Conservation (phyloP, 2,888 invertebrate species). For the Orthonevra nobilis region DNA sequence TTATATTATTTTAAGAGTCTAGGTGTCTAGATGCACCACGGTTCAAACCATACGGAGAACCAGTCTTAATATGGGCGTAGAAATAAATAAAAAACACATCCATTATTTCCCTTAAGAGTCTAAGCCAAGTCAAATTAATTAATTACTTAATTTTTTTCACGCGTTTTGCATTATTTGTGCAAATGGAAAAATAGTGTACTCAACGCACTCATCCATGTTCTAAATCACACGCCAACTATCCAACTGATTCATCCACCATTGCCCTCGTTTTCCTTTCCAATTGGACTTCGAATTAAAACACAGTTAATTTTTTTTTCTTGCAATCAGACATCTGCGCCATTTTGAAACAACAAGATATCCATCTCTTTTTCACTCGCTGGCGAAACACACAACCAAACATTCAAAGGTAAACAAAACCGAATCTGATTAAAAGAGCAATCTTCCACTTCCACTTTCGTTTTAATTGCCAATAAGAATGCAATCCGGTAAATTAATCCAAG, state of each 20-base stretch:
- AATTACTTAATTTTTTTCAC: no score
- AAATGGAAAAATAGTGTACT: no score
- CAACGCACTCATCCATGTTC: no score
- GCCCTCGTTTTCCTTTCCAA: not conserved
- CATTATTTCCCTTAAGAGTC: no score
- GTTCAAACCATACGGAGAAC: no score
- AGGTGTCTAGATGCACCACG: no score
- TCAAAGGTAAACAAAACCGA: not conserved
- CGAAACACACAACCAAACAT: not conserved
- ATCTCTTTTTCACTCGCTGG: not conserved
- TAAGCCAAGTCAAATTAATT: no score
- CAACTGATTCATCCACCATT: not conserved
- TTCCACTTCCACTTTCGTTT: not conserved
- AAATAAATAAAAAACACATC: no score
- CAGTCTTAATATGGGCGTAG: no score
- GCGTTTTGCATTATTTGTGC: no score
- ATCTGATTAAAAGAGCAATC: constrained; percentile 4
- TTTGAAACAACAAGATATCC: constrained; percentile 13
- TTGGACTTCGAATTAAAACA: not conserved
- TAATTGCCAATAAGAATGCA: constrained; percentile 30
- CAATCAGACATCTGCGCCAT: constrained; percentile 21
- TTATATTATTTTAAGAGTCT: no score
- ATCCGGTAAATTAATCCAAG: constrained; percentile 13
- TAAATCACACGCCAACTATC: not conserved
- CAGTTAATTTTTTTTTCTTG: no score